phyloP scores from a whole-genome alignment of 2,113 vertebrate species.

The Coryphaenoides rupestris region DNA sequence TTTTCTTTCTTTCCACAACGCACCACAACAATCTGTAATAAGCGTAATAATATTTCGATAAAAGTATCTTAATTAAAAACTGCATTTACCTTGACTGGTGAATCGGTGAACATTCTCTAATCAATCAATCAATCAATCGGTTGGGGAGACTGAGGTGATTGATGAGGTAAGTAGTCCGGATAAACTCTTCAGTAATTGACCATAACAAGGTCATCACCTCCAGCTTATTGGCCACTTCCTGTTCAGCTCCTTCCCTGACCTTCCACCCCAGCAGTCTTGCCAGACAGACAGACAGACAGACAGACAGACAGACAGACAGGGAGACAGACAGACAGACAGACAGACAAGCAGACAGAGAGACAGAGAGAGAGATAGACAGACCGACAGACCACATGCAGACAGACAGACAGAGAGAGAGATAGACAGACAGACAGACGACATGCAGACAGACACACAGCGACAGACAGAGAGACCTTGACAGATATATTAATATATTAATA shows the following conservation, averaged over 20 bases:
- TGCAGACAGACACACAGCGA: not conserved
- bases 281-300: not conserved
- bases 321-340: not conserved
- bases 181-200: slow-evolving; percentile 44
- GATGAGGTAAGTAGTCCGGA: slow-evolving; percentile 17
- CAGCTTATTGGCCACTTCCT: slow-evolving; percentile 56
- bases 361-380: not conserved
- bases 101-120: not conserved
- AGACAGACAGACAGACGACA: not conserved
- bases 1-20: not conserved
- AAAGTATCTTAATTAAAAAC: no score
- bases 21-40: no score
- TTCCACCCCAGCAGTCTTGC: slow-evolving; percentile 28
- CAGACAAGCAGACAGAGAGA: not conserved
- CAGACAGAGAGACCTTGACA: not conserved
- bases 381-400: not conserved
- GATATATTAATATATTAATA: slow-evolving; percentile 15
- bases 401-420: not conserved
- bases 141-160: slow-evolving; percentile 2
- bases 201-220: slow-evolving; percentile 46
- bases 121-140: not conserved
- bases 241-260: slow-evolving; percentile 48
- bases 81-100: no score
- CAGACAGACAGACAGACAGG: not conserved
- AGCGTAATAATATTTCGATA: not conserved